These are phyloP conservation scores for Scaptomyza montana DNA, from an alignment of 1,140 invertebrate species.

Conservation along the genomic window DNA sequence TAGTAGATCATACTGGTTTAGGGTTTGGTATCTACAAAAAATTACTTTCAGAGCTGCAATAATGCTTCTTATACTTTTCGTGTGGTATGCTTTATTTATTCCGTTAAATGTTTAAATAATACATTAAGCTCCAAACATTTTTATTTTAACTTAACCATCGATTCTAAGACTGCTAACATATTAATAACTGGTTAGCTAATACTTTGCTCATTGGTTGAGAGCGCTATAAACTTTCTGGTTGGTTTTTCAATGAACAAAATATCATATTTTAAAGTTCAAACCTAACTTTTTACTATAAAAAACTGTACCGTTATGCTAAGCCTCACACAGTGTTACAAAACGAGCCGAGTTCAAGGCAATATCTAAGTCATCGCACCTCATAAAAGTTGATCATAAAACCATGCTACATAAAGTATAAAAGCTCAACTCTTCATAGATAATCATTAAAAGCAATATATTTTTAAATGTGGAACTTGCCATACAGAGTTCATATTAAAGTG, in stretches of 20 bases:
- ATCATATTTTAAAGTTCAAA: conserved; percentile 62
- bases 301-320: conserved; percentile 63
- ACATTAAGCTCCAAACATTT: too few relatives aligned
- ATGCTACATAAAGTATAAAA: conserved; percentile 65
- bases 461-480: conserved; percentile 48
- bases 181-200: background rate
- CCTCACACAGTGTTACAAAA: conserved; percentile 18
- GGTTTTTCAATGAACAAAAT: conserved; percentile 43
- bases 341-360: conserved; percentile 76
- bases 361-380: conserved; percentile 79
- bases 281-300: conserved; percentile 36
- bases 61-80: too few relatives aligned
- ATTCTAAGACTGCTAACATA: conserved; percentile 3
- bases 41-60: too few relatives aligned
- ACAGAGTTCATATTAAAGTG: background rate
- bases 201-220: background rate
- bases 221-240: conserved; percentile 53
- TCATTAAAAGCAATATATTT: conserved; percentile 63
- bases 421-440: conserved; percentile 45
- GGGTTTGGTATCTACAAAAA: too few relatives aligned
- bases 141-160: too few relatives aligned
- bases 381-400: conserved; percentile 73
- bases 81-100: too few relatives aligned
- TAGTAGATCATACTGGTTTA: background rate
- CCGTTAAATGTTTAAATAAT: too few relatives aligned